Base-by-base conservation (phyloP, 2,888 invertebrate genomes). In the Hofmannophila pseudospretella region DNA sequence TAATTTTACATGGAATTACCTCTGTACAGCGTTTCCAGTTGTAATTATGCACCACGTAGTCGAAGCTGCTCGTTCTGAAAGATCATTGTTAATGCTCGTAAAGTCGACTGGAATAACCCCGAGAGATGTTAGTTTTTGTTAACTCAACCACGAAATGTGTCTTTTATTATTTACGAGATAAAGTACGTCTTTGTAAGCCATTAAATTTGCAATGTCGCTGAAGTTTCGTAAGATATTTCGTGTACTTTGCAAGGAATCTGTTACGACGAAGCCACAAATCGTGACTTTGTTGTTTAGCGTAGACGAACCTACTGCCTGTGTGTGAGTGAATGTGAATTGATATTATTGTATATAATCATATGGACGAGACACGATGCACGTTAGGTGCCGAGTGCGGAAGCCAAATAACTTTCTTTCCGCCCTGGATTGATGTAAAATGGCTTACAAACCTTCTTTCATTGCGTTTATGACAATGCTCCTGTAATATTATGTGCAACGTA, bases 401-500 rank as follows among this genome's bases (percentile, higher is more conserved):
- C 48, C 48, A 35, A 44, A 42, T 41, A 49, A 49, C 40, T 46
- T 37, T 35, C 44, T 34, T 38, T 42, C 41, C 33, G 43, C 29
- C 28, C 46, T 35, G 41, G 36, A 42, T 44, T 36, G 36, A 38
- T 44, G 46, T 40, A 39, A 41, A 39, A 34, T 29, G 34, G 22
- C 22, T 16, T 9, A 33, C 26, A 25, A 30, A 36, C 29, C 26
- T 12, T 22, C 28, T 3, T 7, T 8, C 7, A n/a, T n/a, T n/a
- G n/a, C n/a, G n/a, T n/a, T n/a, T n/a, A n/a, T n/a, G n/a, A n/a
- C n/a, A n/a, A n/a, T n/a, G n/a, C n/a, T n/a, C n/a, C n/a, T n/a
- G n/a, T n/a, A n/a, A n/a, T n/a, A n/a, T n/a, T n/a, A n/a, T n/a
- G n/a, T n/a, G n/a, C n/a, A n/a, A n/a, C n/a, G n/a, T n/a, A n/a